A percentile compares a stretch with the other conserved stretches of the same genome.
Conservation (phyloP, 2,888 invertebrate species). For the Pachydiplax longipennis region DNA sequence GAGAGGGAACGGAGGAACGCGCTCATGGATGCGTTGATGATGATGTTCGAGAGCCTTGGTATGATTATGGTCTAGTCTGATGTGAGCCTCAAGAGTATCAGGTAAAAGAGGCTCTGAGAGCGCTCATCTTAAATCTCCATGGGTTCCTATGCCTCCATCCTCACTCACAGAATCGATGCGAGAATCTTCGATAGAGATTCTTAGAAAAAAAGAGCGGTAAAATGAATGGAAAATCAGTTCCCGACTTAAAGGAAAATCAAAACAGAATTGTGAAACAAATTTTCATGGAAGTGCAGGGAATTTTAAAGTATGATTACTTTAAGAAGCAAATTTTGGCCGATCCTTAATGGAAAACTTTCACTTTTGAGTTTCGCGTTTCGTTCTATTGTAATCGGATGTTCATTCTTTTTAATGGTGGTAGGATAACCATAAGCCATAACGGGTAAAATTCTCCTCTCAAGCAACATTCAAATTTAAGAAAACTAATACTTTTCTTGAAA, state of each 20-base stretch:
- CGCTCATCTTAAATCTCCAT: neutral
- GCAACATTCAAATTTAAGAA: too few species aligned
- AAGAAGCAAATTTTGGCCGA: too few species aligned
- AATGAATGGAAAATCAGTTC: neutral
- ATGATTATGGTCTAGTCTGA: slow-evolving; percentile 29
- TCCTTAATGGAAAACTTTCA: too few species aligned
- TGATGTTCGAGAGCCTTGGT: slow-evolving; percentile 14
- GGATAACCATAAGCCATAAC: too few species aligned
- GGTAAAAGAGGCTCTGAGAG: neutral
- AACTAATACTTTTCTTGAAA: too few species aligned
- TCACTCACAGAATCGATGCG: neutral
- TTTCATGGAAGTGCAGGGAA: too few species aligned
- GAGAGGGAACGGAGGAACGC: neutral
- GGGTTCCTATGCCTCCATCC: neutral
- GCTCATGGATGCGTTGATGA: slow-evolving; percentile 34
- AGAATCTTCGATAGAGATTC: neutral
- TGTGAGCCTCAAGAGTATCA: neutral
- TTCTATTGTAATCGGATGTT: too few species aligned
- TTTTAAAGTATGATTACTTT: too few species aligned
- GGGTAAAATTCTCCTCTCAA: too few species aligned
- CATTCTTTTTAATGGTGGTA: too few species aligned
- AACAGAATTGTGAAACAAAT: too few species aligned
- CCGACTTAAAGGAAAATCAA: neutral
- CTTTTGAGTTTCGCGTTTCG: too few species aligned
- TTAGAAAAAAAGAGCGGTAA: neutral